Base-by-base conservation (phyloP, 1,140 invertebrate genomes). In the Pygmarrhopalites habei region DNA sequence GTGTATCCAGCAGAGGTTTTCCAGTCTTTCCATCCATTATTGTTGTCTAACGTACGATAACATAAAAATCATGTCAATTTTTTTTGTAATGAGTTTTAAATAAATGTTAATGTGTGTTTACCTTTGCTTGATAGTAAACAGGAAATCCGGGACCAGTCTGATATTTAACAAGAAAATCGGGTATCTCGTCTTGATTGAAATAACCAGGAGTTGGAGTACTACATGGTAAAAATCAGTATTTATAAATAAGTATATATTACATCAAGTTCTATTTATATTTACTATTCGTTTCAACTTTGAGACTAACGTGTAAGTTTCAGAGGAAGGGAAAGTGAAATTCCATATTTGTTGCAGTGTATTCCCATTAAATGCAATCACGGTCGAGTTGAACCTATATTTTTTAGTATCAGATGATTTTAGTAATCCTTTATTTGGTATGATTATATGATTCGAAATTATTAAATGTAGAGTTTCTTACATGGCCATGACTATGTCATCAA, bases 81-180 rank as follows among this genome's bases (percentile, higher is more conserved):
- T 35, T 35, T 15, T 35, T 35, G 5, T 35, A 15, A 35, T 7
- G 32, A 7, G 5, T 35, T 35, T 35, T 5, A 35, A 35, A 35
- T 35, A 35, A 7, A 35, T 35, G 32, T n/a, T n/a, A n/a, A n/a
- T n/a, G 39, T 17, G 23, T 25, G 28, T n/a, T 15, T 28, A 84
- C 83, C 74, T 84, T 76, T 5, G 88, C 86, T 69, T 87, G 85
- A 74, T 88, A 89, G 73, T 88, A 89, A 0, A 85, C 77, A 1
- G 87, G 86, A 75, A 83, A 89, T 10, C 83, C 86, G 1, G 85
- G 83, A 1, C 86, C 87, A 63, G 82, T 81, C 71, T 88, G 83
- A 72, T 87, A 88, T 71, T 89, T 87, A 0, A 92, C 80, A 75
- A 91, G 80, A 69, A 92, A 88, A 72, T 92, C 89, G 0, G 88